Percentiles rank a stretch among this genome's conserved stretches.
These are phyloP conservation scores for Xestia c-nigrum DNA, from an alignment of 2,888 invertebrate genomes.

Conservation along the genomic window DNA sequence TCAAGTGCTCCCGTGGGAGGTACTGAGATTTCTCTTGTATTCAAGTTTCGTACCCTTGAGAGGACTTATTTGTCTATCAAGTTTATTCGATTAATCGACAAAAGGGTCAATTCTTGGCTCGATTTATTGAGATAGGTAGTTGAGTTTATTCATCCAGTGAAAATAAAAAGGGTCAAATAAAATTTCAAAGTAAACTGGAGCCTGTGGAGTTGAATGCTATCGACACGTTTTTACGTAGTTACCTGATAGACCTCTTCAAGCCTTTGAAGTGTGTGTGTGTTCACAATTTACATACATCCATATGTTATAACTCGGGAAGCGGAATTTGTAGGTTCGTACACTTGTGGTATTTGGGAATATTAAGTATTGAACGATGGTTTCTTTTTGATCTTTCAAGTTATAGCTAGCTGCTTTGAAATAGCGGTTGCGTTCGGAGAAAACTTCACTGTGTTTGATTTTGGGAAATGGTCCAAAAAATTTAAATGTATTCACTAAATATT, in stretches of 20 bases:
- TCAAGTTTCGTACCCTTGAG: slow-evolving; percentile 33
- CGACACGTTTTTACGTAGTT: slow-evolving; percentile 42
- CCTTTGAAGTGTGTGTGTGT: slow-evolving; percentile 37
- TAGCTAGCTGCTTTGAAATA: not conserved
- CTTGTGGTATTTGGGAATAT: slow-evolving; percentile 13
- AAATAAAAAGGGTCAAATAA: slow-evolving; percentile 63
- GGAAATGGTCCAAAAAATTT: not conserved
- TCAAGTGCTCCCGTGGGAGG: slow-evolving; percentile 51
- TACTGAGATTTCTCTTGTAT: slow-evolving; percentile 35
- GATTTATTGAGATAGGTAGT: slow-evolving; percentile 72
- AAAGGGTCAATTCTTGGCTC: slow-evolving; percentile 68
- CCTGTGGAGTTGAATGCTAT: slow-evolving; percentile 38
- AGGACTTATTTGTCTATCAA: slow-evolving; percentile 67
- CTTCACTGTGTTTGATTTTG: not conserved
- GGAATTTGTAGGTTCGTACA: slow-evolving; percentile 16
- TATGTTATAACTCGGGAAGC: slow-evolving; percentile 9
- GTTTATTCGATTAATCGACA: slow-evolving; percentile 72
- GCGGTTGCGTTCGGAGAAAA: not conserved
- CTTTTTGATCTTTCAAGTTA: not conserved
- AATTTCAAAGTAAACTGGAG: slow-evolving; percentile 58
- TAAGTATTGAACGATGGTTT: slow-evolving; percentile 6
- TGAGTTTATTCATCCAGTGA: slow-evolving; percentile 64
- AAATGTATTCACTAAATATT: no score
- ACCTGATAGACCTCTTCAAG: slow-evolving; percentile 36
- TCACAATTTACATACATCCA: slow-evolving; percentile 32